Base-by-base conservation (phyloP, 2,113 vertebrate species). In the Collichthys lucidus region DNA sequence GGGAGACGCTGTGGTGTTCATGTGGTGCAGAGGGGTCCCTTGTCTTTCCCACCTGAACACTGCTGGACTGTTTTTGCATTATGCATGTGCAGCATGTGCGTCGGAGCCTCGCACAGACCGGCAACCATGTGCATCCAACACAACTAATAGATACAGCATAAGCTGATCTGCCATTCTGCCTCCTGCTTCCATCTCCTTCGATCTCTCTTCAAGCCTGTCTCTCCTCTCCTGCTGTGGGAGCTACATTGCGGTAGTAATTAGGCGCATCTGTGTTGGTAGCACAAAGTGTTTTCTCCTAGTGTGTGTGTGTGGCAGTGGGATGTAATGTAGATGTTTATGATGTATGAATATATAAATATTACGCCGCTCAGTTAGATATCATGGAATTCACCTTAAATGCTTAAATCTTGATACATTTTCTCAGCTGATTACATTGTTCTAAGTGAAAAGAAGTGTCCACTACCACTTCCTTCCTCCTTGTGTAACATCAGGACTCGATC, bases 11-110 rank as follows among this genome's bases (percentile, higher is more conserved):
- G 77, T 59, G 62, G 2, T 82, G 44, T 46, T 11, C 12, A 76
- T 83, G 76, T 53, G 81, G 42, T 80, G 66, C 63, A 67, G 74
- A 64, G 53, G 44, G 77, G 64, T n/a, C 56, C 80, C 66, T 8
- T 88, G 63, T 63, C n/a, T 49, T 64, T 49, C 64, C 76, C 87
- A 86, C 79, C 88, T 87, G 70, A 86, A 69, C 46, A 35, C 73
- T 80, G 62, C 61, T 11, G 61, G 61, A 55, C 62, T 22, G 56
- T 59, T 77, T 40, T 68, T 90, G 85, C 85, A 91, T 90, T 84
- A 89, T 92, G 82, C 74, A 91, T 91, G 81, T 26, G 56, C 72
- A 72, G 64, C 69, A 67, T 80, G 81, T 83, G 82, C 59, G 52
- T 63, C 12, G 14, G 77, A 52, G 53, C 24, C 60, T 79, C 56